Evolutionary conservation across 2,797 vertebrate genomes (phyloP).

Genomic region (Aotus griseimembra): DNA sequence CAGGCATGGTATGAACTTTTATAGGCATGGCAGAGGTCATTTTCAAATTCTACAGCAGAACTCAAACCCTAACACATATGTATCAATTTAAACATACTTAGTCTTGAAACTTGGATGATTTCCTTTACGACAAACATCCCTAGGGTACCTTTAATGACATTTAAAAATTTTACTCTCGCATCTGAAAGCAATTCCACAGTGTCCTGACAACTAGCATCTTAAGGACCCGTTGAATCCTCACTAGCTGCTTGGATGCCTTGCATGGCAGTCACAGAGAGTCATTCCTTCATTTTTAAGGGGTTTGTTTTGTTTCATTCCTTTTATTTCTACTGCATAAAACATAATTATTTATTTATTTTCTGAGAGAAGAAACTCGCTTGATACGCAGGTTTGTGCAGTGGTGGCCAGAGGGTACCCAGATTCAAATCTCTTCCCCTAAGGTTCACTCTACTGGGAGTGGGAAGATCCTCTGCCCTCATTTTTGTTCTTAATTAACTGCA

Average conservation of each 20-base stretch:
- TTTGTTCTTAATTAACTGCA: no score
- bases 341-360: background rate
- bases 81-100: background rate
- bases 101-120: background rate
- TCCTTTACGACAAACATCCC: constrained; percentile 21
- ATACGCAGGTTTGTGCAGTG: fast-evolving
- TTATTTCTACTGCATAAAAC: background rate
- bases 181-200: background rate
- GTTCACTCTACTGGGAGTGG: fast-evolving
- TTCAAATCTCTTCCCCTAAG: background rate
- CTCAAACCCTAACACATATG: background rate
- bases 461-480: fast-evolving
- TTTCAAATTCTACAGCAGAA: background rate
- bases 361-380: background rate
- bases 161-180: background rate
- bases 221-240: background rate
- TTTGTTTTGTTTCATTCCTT: no score
- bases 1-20: background rate
- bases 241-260: background rate
- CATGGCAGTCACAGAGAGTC: fast-evolving
- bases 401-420: fast-evolving
- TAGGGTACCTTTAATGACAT: background rate
- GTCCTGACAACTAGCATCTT: background rate
- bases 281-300: fast-evolving
- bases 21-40: background rate